Percentiles rank a stretch among this genome's conserved stretches.
phyloP scores from a whole-genome alignment of 2,888 invertebrate species.

The Allolobophora icterica region DNA sequence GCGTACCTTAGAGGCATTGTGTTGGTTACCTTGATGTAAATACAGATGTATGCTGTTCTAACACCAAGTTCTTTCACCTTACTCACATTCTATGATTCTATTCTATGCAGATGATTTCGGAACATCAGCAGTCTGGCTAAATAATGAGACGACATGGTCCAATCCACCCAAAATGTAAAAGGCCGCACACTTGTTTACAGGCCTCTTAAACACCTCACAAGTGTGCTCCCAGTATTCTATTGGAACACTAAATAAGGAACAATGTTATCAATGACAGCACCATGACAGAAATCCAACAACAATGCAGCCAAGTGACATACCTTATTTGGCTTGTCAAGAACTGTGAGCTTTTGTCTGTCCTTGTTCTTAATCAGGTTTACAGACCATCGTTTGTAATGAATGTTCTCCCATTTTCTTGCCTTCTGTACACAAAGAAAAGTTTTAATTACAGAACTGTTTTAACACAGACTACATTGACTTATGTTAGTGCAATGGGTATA shows the following conservation, averaged over 20 bases:
- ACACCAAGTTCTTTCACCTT: background rate
- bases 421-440: background rate
- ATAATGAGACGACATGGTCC: background rate
- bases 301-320: background rate
- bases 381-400: constrained; percentile 23
- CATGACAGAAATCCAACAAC: background rate
- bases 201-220: background rate
- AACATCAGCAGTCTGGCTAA: background rate
- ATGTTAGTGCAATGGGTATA: too few relatives aligned
- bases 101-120: constrained; percentile 1
- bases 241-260: background rate
- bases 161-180: background rate
- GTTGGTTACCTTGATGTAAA: too few relatives aligned
- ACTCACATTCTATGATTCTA: background rate
- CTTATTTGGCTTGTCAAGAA: background rate
- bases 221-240: background rate
- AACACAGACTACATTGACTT: background rate
- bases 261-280: background rate
- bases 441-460: background rate
- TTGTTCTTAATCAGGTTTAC: background rate
- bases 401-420: constrained; percentile 23
- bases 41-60: background rate
- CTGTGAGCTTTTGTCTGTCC: background rate
- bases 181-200: background rate
- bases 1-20: too few relatives aligned